Base-by-base conservation (phyloP, 2,797 vertebrate genomes). In the Hipposideros larvatus region DNA sequence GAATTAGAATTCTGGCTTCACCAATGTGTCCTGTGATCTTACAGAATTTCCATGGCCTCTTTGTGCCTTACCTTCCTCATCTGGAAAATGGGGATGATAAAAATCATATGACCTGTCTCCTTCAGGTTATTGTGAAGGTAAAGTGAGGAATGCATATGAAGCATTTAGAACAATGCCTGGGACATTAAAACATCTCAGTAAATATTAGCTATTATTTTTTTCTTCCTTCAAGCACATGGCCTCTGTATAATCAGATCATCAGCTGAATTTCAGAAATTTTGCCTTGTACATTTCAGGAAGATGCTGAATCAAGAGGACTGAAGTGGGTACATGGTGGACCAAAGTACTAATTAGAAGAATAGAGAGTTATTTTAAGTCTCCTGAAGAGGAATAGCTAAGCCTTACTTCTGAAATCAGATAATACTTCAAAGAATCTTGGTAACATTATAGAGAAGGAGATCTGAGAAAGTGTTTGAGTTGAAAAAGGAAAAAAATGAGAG, bases 321-420 rank as follows among this genome's bases (percentile, higher is more conserved):
- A 57, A 48, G 37, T 74, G 41, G 18, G 26, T 41, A 51, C 14
- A 51, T 31, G 1, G 46, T 70, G 16, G 87, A 66, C 48, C 24
- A 19, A 95, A 68, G 71, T 11, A 10, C 55, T 89, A 88, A 84
- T 78, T 41, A 65, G 71, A 93, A 90, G 46, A 16, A 66, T 37
- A 19, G n/a, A 26, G 71, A 75, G 37, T 95, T 93, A 96, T 85
- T 95, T 97, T 75, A 94, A 91, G 28, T 48, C 37, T 95, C 43
- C 80, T 24, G 10, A 95, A 84, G 75, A 89, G n/a, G 59, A 74
- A 79, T 65, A 11, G 22, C n/a, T 94, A 91, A 95, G 86, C 24
- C 79, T 94, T 73, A 31, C 43, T 84, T 84, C 91, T 97, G 88
- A 90, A 97, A 92, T 95, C 74, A 93, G 94, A 94, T 90, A 84